Conservation (phyloP, 2,797 vertebrate genomes). For the Gephyroberyx darwinii region DNA sequence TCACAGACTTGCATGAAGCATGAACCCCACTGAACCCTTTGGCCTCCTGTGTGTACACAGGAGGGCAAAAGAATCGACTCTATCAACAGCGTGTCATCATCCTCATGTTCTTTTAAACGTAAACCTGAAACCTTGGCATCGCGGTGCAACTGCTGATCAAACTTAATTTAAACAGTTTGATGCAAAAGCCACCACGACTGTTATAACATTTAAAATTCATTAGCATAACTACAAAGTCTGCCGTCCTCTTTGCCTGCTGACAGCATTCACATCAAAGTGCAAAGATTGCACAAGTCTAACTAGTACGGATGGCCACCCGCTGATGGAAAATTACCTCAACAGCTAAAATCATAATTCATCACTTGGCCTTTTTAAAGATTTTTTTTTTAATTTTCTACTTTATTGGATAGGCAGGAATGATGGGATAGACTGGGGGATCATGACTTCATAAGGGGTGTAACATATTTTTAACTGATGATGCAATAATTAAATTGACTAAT, state of each 20-base stretch:
- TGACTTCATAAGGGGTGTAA: too few relatives aligned
- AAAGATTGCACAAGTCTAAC: background rate
- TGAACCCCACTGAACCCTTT: too few relatives aligned
- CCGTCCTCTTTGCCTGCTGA: background rate
- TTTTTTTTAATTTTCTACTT: background rate
- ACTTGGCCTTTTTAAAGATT: background rate
- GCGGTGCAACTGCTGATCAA: background rate
- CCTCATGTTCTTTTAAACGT: too few relatives aligned
- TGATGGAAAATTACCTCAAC: background rate
- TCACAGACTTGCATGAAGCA: too few relatives aligned
- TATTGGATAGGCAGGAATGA: background rate
- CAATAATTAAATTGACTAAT: too few relatives aligned
- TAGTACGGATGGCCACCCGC: too few relatives aligned
- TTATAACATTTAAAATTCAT: too few relatives aligned
- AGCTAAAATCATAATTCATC: background rate
- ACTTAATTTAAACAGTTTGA: background rate
- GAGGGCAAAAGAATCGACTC: background rate
- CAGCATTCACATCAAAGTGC: conserved; percentile 5
- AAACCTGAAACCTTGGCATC: background rate
- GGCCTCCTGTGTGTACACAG: too few relatives aligned
- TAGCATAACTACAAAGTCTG: too few relatives aligned
- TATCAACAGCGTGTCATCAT: background rate
- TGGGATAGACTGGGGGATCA: background rate
- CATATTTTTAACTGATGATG: too few relatives aligned
- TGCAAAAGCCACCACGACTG: background rate